A percentile compares a stretch with the other conserved stretches of the same genome.
Evolutionary conservation across 1,140 invertebrate genomes (phyloP).

Genomic region (Scylla paramamosain): DNA sequence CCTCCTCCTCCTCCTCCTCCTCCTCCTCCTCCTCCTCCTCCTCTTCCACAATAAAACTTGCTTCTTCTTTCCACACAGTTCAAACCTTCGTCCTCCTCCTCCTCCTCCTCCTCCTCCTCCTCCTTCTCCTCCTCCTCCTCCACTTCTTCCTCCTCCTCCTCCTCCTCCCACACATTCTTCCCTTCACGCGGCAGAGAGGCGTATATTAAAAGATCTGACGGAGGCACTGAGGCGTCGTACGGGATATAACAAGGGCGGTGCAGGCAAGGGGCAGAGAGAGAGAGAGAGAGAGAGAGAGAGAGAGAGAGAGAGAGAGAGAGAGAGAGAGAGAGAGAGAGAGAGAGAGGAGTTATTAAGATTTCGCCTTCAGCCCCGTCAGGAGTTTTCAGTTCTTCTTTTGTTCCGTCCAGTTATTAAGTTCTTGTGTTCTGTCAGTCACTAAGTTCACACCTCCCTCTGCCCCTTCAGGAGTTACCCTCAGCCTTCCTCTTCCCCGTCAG

Average conservation of each 20-base stretch:
- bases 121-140: background rate
- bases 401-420: no score
- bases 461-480: no score
- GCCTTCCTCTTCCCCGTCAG: no score
- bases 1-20: no score
- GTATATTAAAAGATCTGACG: no score
- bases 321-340: slow-evolving; percentile 33
- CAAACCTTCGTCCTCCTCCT: background rate
- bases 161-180: background rate
- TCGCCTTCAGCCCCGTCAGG: background rate
- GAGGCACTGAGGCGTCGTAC: no score
- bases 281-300: slow-evolving; percentile 1
- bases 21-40: slow-evolving; percentile 19
- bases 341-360: background rate
- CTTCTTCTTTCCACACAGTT: no score
- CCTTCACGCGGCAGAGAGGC: no score
- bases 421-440: no score
- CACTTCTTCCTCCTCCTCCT: no score
- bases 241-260: no score
- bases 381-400: background rate
- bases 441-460: background rate
- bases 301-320: slow-evolving; percentile 30
- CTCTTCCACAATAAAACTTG: no score
- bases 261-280: background rate
- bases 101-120: background rate